phyloP scores from a whole-genome alignment of 2,888 invertebrate species.

The Tenthredo mesomela region DNA sequence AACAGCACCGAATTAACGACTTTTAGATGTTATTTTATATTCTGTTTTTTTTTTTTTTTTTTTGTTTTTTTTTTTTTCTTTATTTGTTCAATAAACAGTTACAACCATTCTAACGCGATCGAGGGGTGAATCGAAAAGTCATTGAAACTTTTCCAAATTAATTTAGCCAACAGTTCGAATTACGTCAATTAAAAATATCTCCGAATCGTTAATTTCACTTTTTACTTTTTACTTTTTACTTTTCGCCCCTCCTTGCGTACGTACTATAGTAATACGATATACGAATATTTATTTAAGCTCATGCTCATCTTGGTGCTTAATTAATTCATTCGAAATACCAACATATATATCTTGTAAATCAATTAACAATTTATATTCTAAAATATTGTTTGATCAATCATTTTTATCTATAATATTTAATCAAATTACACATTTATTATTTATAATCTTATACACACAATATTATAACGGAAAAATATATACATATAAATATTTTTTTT shows the following conservation, averaged over 20 bases:
- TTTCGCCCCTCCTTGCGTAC: not conserved
- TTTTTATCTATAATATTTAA: not conserved
- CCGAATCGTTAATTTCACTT: not conserved
- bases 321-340: not conserved
- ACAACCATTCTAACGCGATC: not conserved
- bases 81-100: not conserved
- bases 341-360: not conserved
- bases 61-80: not conserved
- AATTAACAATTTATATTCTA: not conserved
- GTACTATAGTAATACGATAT: not conserved
- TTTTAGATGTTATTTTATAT: not conserved
- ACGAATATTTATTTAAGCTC: not conserved
- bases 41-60: not conserved
- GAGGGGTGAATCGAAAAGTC: conserved; percentile 32
- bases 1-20: not conserved
- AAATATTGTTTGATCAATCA: not conserved
- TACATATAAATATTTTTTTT: not conserved
- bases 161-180: not conserved
- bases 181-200: conserved; percentile 3
- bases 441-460: not conserved
- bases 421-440: not conserved
- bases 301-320: not conserved
- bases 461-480: not conserved
- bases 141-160: conserved; percentile 27
- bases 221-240: not conserved